Percentiles rank a stretch among this genome's conserved stretches.
Evolutionary conservation across 2,113 vertebrate genomes (phyloP).

Genomic region (Triplophysa rosa): DNA sequence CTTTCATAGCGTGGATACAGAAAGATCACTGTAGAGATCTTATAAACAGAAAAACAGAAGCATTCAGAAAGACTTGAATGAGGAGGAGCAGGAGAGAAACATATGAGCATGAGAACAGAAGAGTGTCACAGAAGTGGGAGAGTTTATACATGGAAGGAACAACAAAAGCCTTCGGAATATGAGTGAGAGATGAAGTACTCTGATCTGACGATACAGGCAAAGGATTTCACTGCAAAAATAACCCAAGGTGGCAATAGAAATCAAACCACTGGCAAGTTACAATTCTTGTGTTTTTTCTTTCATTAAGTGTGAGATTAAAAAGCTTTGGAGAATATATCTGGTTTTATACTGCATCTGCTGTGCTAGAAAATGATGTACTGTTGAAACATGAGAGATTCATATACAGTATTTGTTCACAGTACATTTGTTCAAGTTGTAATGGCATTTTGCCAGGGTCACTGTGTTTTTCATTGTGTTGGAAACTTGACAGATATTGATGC

Average conservation of each 20-base stretch:
- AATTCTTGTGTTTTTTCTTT: background rate
- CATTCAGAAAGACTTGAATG: background rate
- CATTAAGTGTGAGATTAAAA: background rate
- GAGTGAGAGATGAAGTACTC: background rate
- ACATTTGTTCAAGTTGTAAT: too few relatives aligned
- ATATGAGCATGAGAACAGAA: constrained; percentile 54
- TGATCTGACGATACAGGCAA: background rate
- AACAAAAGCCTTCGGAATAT: background rate
- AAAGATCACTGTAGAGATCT: background rate
- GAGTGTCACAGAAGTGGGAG: background rate
- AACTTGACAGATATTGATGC: too few relatives aligned
- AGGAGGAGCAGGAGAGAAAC: background rate
- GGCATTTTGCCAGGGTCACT: too few relatives aligned
- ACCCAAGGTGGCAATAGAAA: background rate
- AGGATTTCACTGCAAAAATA: background rate
- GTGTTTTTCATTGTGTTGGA: too few relatives aligned
- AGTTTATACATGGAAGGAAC: background rate
- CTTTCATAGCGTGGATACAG: background rate
- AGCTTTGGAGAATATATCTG: background rate
- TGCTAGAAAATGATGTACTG: background rate
- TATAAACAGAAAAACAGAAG: constrained; percentile 5
- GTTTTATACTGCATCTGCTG: background rate
- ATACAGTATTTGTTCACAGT: too few relatives aligned
- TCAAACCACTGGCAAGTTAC: constrained; percentile 6
- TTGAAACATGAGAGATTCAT: background rate